Conservation (phyloP, 2,888 invertebrate genomes). For the Lepeophtheirus nordmannii region DNA sequence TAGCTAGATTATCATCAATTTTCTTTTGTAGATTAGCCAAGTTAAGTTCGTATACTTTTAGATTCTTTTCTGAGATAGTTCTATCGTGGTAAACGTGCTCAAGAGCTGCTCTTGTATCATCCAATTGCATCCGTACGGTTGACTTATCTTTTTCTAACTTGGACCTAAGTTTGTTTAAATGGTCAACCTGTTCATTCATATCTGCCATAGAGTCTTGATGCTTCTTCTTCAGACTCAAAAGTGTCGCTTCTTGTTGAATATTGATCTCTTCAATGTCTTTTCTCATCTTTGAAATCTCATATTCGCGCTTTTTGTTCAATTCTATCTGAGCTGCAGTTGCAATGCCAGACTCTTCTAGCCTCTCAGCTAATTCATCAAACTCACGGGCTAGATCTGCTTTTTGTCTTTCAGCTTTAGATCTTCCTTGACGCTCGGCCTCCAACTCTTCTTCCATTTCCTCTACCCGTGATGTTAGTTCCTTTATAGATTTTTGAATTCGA, state of each 20-base stretch:
- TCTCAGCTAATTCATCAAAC: slow-evolving; percentile 88
- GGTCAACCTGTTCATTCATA: slow-evolving; percentile 99
- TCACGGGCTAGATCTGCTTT: slow-evolving; percentile 91
- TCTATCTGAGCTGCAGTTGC: slow-evolving; percentile 98
- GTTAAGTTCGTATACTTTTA: slow-evolving; percentile 91
- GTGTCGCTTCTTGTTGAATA: slow-evolving; percentile 93
- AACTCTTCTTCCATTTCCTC: slow-evolving; percentile 99
- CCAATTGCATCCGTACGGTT: slow-evolving; percentile 71
- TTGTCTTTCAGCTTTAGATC: slow-evolving; percentile 65
- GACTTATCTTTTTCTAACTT: slow-evolving; percentile 88
- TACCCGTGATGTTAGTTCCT: slow-evolving; percentile 94
- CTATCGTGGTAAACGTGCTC: slow-evolving; percentile 83
- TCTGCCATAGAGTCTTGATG: slow-evolving; percentile 98
- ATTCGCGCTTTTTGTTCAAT: slow-evolving; percentile 99
- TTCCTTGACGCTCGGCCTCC: slow-evolving; percentile 93
- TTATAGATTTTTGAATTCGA: slow-evolving; percentile 96
- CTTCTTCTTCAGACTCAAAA: slow-evolving; percentile 96
- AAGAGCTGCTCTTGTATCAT: slow-evolving; percentile 80
- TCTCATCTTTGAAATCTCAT: slow-evolving; percentile 93
- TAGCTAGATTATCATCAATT: slow-evolving; percentile 91
- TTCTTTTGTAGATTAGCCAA: slow-evolving; percentile 86
- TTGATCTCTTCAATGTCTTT: slow-evolving; percentile 96
- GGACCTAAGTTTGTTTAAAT: slow-evolving; percentile 96
- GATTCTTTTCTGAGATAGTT: slow-evolving; percentile 96
- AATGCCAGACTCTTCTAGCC: slow-evolving; percentile 96